Base-by-base conservation (phyloP, 2,113 vertebrate genomes). In the Cebidichthys violaceus region DNA sequence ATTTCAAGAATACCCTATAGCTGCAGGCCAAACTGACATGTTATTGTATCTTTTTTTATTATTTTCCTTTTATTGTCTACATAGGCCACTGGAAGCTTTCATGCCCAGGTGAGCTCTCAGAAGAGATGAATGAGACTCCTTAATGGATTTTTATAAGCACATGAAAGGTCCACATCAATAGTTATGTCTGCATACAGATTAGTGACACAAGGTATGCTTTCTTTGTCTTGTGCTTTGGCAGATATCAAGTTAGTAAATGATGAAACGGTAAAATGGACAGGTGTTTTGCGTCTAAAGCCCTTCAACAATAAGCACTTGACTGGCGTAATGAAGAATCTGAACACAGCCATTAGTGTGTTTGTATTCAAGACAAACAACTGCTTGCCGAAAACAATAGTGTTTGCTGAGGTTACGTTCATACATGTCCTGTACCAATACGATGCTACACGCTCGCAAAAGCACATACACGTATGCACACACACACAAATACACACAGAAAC, bases 151-250 rank as follows among this genome's bases (percentile, higher is more conserved):
- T 81, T 88, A 89, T 68, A 72, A 68, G 75, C 55, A 82, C 55
- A 78, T 88, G 65, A 90, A 93, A 90, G 73, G 86, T 82, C 69
- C 83, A 77, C 85, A 86, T 89, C 83, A 90, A 27, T 81, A 70
- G 70, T 73, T 77, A 70, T 87, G 87, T 92, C 83, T 88, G 77
- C 74, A 80, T 79, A 88, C 84, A 87, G 88, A 92, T 90, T 89
- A 86, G 60, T 69, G 55, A 86, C 75, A 87, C 73, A 85, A 77
- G 90, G 79, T 84, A 57, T 11, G 67, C 72, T 52, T 70, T 78
- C 68, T 92, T 92, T 90, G 75, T 89, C 75, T 62, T 18, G 54
- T 73, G 77, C 57, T 85, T 82, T 83, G 39, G 74, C 76, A 61
- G 55, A 79, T 86, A 87, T 86, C 82, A 77, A 33, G 83, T 88